Evolutionary conservation across 2,888 invertebrate genomes (phyloP), one percentile per base, ranked within the genome.

Genomic region (Synanthedon formicaeformis): DNA sequence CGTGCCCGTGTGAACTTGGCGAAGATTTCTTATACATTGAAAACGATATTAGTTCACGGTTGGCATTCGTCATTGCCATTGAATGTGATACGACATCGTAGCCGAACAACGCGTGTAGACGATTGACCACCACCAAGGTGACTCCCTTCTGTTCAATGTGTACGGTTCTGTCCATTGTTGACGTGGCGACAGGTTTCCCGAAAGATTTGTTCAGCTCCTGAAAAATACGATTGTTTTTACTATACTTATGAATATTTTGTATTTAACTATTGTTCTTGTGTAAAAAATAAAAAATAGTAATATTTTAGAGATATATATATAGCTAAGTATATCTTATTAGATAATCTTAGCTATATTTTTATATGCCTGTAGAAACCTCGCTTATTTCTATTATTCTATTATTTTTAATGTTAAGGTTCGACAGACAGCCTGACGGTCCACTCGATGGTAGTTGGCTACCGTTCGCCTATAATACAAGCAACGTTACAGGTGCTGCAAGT

Each of bases 1-100:
- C 61, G 54, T 76, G 78, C 3, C 67, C 16, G 41, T 53, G 56
- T n/a, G 64, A 62, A 27, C 68, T 70, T 13, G 67, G 51, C 55
- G 69, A 69, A 3, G 78, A 74, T 65, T 87, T 87, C 72, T 87
- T 87, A 62, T 87, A 88, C 80, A 88, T 72, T 11, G 84, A 81
- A 71, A 87, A 88, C 14, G 88, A 86, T 50, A 87, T 68, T 41
- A 87, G 72, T 63, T 88, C 88, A 3, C 87, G 70, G 63, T 88
- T 88, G 12, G 84, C 78, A 59, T 85, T 86, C 16, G 87, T 86
- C 81, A 88, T 86, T 1, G 86, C 80, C 88, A 88, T 88, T 3
- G 88, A 74, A 63, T 88, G 88, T 0, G 87, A 87, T 1, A 85
- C 73, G 11, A 88, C 87, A 63, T 88, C 86, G 63, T 85, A 88